These are phyloP conservation scores for Epizoanthus illoricatus DNA, from an alignment of 92 coral and sea anemone species.

Conservation along the genomic window DNA sequence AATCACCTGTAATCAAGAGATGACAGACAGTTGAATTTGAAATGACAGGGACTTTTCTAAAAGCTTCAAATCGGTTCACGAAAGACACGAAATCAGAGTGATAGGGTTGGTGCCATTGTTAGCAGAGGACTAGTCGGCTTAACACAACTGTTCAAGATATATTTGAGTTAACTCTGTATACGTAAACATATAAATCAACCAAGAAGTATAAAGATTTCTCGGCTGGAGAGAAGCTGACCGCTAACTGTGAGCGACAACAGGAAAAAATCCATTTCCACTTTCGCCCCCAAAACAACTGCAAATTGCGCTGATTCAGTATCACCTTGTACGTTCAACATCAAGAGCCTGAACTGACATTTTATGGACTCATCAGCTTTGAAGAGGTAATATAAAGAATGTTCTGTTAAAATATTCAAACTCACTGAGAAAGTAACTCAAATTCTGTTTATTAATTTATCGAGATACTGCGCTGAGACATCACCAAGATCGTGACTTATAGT, in stretches of 20 bases:
- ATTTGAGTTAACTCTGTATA: neutral
- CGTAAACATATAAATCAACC: neutral
- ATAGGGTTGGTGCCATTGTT: conserved; percentile 21
- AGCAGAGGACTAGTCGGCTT: neutral
- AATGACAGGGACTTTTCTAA: neutral
- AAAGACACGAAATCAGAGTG: neutral
- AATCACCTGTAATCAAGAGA: neutral
- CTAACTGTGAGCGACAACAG: conserved; percentile 26
- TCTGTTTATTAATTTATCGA: too few relatives aligned
- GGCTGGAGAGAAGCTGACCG: conserved; percentile 14
- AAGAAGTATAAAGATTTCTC: neutral
- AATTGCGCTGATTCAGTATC: neutral
- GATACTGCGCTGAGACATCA: too few relatives aligned
- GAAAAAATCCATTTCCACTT: neutral
- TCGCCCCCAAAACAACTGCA: neutral
- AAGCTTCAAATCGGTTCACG: neutral
- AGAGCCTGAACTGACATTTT: too few relatives aligned
- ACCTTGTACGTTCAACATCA: neutral
- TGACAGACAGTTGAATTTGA: neutral
- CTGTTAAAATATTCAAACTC: too few relatives aligned
- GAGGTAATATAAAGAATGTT: too few relatives aligned
- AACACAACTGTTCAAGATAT: conserved; percentile 11
- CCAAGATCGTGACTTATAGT: neutral
- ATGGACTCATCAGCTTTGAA: too few relatives aligned
- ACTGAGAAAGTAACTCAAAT: too few relatives aligned